Conservation (phyloP, 1,140 invertebrate genomes). For the Planococcus citri region DNA sequence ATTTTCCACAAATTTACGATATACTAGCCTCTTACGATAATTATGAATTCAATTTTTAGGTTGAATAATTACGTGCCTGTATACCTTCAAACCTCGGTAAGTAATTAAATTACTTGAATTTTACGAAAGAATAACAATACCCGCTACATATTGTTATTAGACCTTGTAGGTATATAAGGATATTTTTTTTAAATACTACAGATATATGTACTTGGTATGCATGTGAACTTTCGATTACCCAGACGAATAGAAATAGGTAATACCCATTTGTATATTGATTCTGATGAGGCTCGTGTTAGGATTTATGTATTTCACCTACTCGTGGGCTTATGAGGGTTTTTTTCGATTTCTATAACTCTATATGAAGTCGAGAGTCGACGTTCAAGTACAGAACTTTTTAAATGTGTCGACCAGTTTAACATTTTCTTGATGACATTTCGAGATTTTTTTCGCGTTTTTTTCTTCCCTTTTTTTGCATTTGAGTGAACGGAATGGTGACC, state of each 20-base stretch:
- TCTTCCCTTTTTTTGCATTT: neutral
- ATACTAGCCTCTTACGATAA: constrained; percentile 14
- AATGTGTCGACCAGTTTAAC: neutral
- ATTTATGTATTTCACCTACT: too few species aligned
- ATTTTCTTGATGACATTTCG: constrained; percentile 5
- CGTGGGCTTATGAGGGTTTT: too few species aligned
- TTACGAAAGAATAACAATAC: constrained; percentile 10
- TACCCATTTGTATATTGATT: too few species aligned
- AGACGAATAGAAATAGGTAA: too few species aligned
- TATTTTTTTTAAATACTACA: too few species aligned
- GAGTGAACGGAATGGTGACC: neutral
- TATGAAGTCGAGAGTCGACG: too few species aligned
- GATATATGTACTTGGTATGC: neutral
- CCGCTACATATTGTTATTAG: neutral
- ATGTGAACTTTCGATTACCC: too few species aligned
- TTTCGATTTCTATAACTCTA: too few species aligned
- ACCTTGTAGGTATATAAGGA: constrained; percentile 15
- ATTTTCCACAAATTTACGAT: constrained; percentile 19
- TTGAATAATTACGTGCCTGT: constrained; percentile 16
- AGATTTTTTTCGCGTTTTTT: neutral
- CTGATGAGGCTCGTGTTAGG: too few species aligned
- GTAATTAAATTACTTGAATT: constrained; percentile 14
- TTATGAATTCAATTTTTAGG: constrained; percentile 20
- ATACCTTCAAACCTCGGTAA: constrained; percentile 11
- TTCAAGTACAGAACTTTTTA: too few species aligned